Conservation (phyloP, 2,888 invertebrate species). For the Pristionchus exspectatus region DNA sequence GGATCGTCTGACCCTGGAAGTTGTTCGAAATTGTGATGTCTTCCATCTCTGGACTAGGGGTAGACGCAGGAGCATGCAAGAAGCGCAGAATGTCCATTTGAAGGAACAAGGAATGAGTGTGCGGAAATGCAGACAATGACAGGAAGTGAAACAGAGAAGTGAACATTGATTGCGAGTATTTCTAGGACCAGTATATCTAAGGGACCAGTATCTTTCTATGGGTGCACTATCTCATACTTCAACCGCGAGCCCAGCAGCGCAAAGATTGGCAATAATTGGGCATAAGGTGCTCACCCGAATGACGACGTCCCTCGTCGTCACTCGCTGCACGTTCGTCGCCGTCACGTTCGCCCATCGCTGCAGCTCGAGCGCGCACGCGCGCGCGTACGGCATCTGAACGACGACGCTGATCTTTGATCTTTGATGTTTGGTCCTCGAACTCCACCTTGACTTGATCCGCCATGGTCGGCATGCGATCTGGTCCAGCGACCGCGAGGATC, state of each 20-base stretch:
- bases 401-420: not conserved
- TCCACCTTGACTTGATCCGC: not conserved
- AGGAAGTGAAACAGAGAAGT: too few species aligned
- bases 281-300: not conserved
- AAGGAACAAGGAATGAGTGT: too few species aligned
- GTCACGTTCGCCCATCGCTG: not conserved
- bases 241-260: too few species aligned
- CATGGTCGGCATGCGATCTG: not conserved
- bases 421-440: not conserved
- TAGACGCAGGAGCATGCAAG: too few species aligned
- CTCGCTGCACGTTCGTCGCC: not conserved
- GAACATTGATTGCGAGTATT: too few species aligned
- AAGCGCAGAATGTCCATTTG: too few species aligned
- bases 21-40: not conserved
- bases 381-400: not conserved
- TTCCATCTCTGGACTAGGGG: too few species aligned
- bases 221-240: too few species aligned
- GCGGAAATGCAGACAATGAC: too few species aligned
- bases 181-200: too few species aligned
- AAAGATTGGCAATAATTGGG: too few species aligned
- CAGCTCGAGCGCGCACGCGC: not conserved
- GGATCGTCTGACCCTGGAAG: not conserved
- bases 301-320: not conserved
- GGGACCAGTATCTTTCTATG: too few species aligned
- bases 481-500: not conserved